Percentiles rank a stretch among this genome's conserved stretches.
These are phyloP conservation scores for Cyrtorhinus lividipennis DNA, from an alignment of 1,140 invertebrate species.

Conservation along the genomic window DNA sequence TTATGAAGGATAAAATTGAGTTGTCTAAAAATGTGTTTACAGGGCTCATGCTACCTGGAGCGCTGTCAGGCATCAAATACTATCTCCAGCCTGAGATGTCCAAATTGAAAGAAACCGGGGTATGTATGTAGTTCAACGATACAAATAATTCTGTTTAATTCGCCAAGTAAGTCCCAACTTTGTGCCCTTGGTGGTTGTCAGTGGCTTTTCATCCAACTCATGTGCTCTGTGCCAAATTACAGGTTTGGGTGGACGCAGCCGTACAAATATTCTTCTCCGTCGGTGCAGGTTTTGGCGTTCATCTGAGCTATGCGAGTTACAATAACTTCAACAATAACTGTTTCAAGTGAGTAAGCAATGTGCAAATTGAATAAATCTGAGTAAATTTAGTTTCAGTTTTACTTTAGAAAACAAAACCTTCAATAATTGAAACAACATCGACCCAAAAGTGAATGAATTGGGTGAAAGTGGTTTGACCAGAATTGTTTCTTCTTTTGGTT, in stretches of 20 bases:
- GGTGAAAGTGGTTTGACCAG: too few relatives aligned
- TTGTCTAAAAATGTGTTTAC: too few relatives aligned
- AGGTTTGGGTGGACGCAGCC: conserved; percentile 88
- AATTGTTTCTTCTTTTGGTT: too few relatives aligned
- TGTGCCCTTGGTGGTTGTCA: too few relatives aligned
- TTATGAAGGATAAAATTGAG: too few relatives aligned
- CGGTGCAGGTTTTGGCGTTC: conserved; percentile 80
- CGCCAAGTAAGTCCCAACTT: too few relatives aligned
- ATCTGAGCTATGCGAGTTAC: conserved; percentile 78
- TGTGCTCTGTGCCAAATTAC: too few relatives aligned
- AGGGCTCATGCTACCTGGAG: conserved; percentile 59
- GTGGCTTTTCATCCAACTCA: too few relatives aligned
- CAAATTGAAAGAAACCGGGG: conserved; percentile 51
- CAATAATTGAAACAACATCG: too few relatives aligned
- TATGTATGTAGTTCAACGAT: conserved; percentile 32
- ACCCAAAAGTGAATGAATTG: too few relatives aligned
- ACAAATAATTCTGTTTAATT: too few relatives aligned
- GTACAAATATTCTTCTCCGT: conserved; percentile 84
- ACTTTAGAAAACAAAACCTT: too few relatives aligned
- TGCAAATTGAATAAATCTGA: background rate
- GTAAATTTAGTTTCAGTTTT: background rate
- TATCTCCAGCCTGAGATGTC: conserved; percentile 69
- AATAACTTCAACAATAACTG: conserved; percentile 79
- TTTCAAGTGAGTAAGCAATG: conserved; percentile 39
- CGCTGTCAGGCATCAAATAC: conserved; percentile 63